These are phyloP conservation scores for Anthopleura xanthogrammica DNA, from an alignment of 92 coral and sea anemone species.

Conservation along the genomic window DNA sequence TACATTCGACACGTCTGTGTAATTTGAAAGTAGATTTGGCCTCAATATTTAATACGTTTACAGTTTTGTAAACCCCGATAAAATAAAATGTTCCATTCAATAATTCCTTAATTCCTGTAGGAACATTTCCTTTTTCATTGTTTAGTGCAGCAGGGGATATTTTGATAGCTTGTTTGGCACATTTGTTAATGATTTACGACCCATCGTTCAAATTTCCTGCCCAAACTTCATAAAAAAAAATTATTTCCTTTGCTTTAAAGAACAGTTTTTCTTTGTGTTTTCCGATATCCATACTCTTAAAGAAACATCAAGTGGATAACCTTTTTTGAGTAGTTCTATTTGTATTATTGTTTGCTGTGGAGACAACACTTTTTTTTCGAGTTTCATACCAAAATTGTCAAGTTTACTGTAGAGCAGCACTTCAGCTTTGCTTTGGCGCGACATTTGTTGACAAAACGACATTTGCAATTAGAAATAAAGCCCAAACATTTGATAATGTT, in stretches of 20 bases:
- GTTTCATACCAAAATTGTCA: conserved; percentile 33
- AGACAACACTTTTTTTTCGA: not conserved
- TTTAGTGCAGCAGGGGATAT: not conserved
- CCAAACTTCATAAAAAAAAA: not conserved
- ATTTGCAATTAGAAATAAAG: conserved; percentile 32
- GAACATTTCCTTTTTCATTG: not conserved
- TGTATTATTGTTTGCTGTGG: conserved; percentile 11
- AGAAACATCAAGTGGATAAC: not conserved
- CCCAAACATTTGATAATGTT: conserved; percentile 50
- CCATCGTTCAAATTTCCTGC: not conserved
- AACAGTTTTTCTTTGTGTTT: not conserved
- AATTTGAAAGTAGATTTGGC: not conserved
- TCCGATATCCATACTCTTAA: not conserved
- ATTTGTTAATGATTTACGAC: not conserved
- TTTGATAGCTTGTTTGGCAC: not conserved
- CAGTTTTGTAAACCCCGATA: not conserved
- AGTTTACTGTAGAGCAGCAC: not conserved
- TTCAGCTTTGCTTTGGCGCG: conserved; percentile 19
- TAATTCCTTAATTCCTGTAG: not conserved
- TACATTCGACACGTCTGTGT: not conserved
- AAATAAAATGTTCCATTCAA: not conserved
- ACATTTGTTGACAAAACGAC: conserved; percentile 20
- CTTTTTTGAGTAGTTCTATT: not conserved
- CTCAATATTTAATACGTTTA: too few relatives aligned
- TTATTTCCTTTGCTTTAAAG: not conserved